Base-by-base conservation (phyloP, 2,113 vertebrate genomes). In the human (Homo sapiens) region DNA sequence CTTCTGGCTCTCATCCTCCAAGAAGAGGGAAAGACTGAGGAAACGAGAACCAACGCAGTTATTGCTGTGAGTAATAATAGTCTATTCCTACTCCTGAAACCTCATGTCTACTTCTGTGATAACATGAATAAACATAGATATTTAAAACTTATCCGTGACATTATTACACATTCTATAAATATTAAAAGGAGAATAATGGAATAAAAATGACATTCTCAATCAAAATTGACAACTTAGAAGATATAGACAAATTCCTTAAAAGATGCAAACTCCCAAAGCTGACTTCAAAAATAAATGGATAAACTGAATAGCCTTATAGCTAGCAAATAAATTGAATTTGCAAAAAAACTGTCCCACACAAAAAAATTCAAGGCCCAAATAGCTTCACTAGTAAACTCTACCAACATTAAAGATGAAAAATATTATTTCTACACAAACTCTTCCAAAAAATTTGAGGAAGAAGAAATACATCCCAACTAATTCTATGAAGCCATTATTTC, bases 371-470 rank as follows among this genome's bases (percentile, higher is more conserved):
- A 82, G 14, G 27, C 20, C 35, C 14, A 52, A 23, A 80, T 13
- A 50, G 50, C 40, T 82, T 92, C 89, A 87, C n/a, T 66, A 64
- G 66, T 55, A 32, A 45, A 64, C 72, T 92, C 16, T 45, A 92
- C 23, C 55, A 80, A 32, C 6, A 55, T 55, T 92, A 66, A 55
- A 55, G 45, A 75, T 73, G 18, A 92, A 73, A 52, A 45, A 50
- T 52, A 45, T 52, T n/a, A 92, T 78, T 59, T 91, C 88, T 95
- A 79, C 18, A 91, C 20, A 91, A 90, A 89, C 11, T 52, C n/a
- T 48, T 87, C 17, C 61, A 50, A 30, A 92, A 79, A 82, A 66
- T 20, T 45, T 52, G 43, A 95, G 50, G 48, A 86, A 13, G 43
- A 52, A 9, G 30, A 82, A 81, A 38, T 75, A 92, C 1, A 73